Percentiles rank a stretch among this genome's conserved stretches.
Evolutionary conservation across 2,797 vertebrate genomes (phyloP).

Genomic region (Miichthys miiuy): DNA sequence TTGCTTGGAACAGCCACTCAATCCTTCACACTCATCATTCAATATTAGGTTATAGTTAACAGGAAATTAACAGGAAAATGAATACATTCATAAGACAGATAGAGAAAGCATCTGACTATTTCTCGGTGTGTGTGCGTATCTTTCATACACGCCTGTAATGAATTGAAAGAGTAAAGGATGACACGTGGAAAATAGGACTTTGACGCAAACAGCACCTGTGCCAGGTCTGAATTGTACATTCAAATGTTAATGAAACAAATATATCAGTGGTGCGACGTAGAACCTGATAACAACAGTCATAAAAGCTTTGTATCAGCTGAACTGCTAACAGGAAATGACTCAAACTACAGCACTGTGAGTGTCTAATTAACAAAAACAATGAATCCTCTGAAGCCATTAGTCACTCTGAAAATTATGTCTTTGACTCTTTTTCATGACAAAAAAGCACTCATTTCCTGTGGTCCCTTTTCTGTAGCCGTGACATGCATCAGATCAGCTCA

Average conservation of each 20-base stretch:
- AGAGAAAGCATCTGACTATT: neutral
- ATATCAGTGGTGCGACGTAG: neutral
- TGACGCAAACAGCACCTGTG: neutral
- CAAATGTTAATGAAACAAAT: constrained; percentile 16
- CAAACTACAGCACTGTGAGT: neutral
- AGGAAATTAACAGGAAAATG: neutral
- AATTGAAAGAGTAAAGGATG: neutral
- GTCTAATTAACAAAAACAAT: constrained; percentile 26
- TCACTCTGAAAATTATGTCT: constrained; percentile 18
- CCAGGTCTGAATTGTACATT: constrained; percentile 1
- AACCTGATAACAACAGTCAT: neutral
- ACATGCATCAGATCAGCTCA: constrained; percentile 24
- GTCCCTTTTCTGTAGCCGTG: constrained; percentile 1
- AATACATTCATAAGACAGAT: neutral
- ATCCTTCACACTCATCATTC: too few relatives aligned
- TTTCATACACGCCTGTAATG: neutral
- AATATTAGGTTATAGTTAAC: neutral
- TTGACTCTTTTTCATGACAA: constrained; percentile 1
- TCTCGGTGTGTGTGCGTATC: neutral
- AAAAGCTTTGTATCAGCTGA: constrained; percentile 1
- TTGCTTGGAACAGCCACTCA: neutral
- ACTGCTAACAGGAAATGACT: constrained; percentile 38
- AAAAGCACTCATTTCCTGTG: constrained; percentile 21
- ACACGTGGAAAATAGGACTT: neutral
- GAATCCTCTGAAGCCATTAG: constrained; percentile 16